These are phyloP conservation scores for Orchesellides sinensis DNA, from an alignment of 2,888 invertebrate genomes.

Conservation along the genomic window DNA sequence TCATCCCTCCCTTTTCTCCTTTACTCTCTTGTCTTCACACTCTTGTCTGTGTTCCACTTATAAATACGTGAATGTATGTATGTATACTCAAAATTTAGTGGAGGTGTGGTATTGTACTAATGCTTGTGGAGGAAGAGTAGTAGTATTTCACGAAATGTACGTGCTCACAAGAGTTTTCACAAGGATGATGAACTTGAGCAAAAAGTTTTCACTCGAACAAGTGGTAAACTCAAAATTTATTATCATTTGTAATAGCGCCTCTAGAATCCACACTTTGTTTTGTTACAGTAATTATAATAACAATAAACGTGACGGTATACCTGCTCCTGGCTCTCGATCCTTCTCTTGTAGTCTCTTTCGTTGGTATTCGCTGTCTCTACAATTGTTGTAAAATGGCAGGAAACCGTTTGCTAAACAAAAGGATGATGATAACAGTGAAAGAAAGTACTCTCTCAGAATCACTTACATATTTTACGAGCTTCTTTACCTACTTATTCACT, in stretches of 20 bases:
- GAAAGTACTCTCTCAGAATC: background rate
- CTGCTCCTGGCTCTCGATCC: background rate
- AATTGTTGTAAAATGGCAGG: background rate
- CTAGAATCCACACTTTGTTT: background rate
- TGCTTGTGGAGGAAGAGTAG: too few species aligned
- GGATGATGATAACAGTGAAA: background rate
- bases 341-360: background rate
- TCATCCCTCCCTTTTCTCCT: constrained; percentile 8
- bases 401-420: background rate
- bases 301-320: background rate
- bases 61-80: too few species aligned
- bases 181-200: constrained; percentile 23
- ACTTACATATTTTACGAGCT: background rate
- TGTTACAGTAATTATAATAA: background rate
- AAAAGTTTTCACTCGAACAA: constrained; percentile 54
- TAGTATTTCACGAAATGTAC: background rate
- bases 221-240: constrained; percentile 49
- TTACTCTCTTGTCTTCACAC: background rate
- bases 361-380: background rate
- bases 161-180: background rate
- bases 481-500: background rate
- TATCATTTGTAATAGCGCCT: constrained; percentile 17
- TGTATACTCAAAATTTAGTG: too few species aligned
- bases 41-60: too few species aligned
- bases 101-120: too few species aligned